Base-by-base conservation (phyloP, 2,113 vertebrate genomes). In the Aspiorhynchus laticeps region DNA sequence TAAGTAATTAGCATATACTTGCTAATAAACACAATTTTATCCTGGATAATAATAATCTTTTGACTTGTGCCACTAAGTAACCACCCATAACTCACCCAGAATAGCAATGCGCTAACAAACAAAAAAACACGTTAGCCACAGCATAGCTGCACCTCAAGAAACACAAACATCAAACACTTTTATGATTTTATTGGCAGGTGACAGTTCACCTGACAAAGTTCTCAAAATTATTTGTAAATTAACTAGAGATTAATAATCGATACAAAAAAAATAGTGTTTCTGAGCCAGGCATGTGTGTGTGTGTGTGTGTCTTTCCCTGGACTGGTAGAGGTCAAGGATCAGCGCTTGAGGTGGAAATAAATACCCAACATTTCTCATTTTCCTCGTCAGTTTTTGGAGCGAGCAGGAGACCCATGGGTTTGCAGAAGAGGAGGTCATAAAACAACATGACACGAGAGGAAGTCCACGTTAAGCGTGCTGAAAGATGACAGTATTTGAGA, bases 391-490 rank as follows among this genome's bases (percentile, higher is more conserved):
- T 71, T 15, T 78, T 38, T 28, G 48, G 86, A 51, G 24, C 14
- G 51, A 74, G 71, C 17, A 48, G 61, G 73, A 81, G 43, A 82
- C 41, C 56, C 71, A 80, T 24, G 33, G 65, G 33, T 67, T 80
- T 81, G 41, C 26, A 33, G 80, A 76, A 83, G 56, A 81, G 73
- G 11, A 26, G 80, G 56, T 73, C 88, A 87, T 86, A 74, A 73
- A 87, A 89, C 74, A 87, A 80, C 26, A 77, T 83, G 74, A 88
- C 84, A 84, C 53, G 28, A 51, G 86, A 74, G 79, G 83, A 89
- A 87, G 84, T 83, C 59, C n/a, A 46, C 1, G 38, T 84, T 78
- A 84, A 76, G 8, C 10, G 31, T 46, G 86, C 46, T 86, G 86
- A 88, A 75, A 83, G 67, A 90, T 80, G 80, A 48, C 63, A 63